These are phyloP conservation scores for Dryococelus australis DNA, from an alignment of 2,888 invertebrate species.

Conservation along the genomic window DNA sequence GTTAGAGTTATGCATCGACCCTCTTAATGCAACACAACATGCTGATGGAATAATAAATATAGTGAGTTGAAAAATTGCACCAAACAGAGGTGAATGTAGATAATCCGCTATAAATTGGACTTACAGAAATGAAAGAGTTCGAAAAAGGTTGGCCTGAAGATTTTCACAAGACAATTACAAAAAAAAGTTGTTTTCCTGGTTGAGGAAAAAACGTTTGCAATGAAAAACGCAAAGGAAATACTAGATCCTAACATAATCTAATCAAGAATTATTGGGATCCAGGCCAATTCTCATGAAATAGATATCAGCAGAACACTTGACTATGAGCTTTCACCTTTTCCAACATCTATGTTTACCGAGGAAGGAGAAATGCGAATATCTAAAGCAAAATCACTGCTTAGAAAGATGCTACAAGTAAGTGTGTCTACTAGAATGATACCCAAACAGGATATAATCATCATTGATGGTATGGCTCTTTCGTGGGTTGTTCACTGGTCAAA, in stretches of 20 bases:
- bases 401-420: background rate
- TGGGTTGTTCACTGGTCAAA: background rate
- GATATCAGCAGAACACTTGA: background rate
- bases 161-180: too few relatives aligned
- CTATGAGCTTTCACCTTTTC: background rate
- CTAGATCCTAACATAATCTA: background rate
- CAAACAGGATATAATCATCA: background rate
- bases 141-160: background rate
- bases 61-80: background rate
- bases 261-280: conserved; percentile 2
- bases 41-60: background rate
- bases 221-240: background rate
- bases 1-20: background rate
- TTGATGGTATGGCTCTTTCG: background rate
- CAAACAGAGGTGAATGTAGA: background rate
- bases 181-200: background rate
- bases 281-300: background rate
- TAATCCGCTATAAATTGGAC: background rate
- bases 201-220: background rate
- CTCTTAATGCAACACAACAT: background rate
- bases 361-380: background rate
- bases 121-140: background rate
- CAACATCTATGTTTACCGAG: background rate
- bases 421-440: background rate
- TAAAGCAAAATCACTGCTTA: background rate